Base-by-base conservation (phyloP, 2,888 invertebrate species). In the Clunio marinus region DNA sequence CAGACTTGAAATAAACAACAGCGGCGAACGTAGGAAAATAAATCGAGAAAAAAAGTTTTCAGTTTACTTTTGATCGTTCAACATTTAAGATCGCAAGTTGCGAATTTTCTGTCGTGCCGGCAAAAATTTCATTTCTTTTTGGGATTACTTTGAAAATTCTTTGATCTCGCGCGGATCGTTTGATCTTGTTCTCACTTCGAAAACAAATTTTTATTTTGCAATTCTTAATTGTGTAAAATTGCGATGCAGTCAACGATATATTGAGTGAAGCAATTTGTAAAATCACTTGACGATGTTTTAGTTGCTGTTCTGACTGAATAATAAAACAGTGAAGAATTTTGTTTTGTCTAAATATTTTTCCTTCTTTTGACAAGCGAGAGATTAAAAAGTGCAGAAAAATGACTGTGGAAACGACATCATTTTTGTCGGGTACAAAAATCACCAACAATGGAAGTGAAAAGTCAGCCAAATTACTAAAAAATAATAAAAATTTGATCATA, bases 11-110 rank as follows among this genome's bases (percentile, higher is more conserved):
- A 41, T 41, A 41, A 41, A 41, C 41, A 41, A 41, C 10, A 41
- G 41, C 4, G 32, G 4, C 32, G 32, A 41, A 41, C 10, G 41
- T n/a, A 41, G 41, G 15, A 41, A 41, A 41, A 41, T 41, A 41
- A 41, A 41, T 41, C 41, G 41, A 41, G 41, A 41, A 41, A 41
- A n/a, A 41, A 15, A 41, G 41, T 41, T 55, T 67, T 57, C 66
- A 67, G 66, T 67, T 67, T 35, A 17, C 24, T 35, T 55, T 67
- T 67, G 66, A 67, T 67, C 66, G 55, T 55, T 67, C 32, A 41
- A 28, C 32, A 15, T 17, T 45, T 15, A 67, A 55, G 66, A 55
- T 67, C 66, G 20, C 27, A n/a, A n/a, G n/a, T n/a, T n/a, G n/a
- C n/a, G n/a, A n/a, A n/a, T 22, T 17, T 22, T 7, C 51, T 41